phyloP scores from a whole-genome alignment of 2,113 vertebrate species.

The Ariopsis seemanni region DNA sequence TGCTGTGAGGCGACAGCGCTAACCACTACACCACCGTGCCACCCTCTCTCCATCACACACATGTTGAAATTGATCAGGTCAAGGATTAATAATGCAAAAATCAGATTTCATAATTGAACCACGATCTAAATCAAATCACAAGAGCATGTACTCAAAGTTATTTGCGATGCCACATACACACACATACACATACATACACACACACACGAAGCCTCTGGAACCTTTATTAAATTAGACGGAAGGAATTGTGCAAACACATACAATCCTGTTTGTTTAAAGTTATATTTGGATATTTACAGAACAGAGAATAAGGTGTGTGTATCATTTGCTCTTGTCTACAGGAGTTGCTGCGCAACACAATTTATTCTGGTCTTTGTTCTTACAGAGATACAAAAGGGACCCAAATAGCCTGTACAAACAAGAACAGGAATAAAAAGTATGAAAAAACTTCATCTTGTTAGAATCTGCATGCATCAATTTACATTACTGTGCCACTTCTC shows the following conservation, averaged over 20 bases:
- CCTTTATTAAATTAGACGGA: not conserved
- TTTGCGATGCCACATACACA: not conserved
- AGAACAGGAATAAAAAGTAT: not conserved
- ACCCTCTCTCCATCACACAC: not conserved
- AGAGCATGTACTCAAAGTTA: not conserved
- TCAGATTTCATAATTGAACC: not conserved
- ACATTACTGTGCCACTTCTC: not conserved
- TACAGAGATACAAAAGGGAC: not conserved
- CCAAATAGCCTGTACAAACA: not conserved
- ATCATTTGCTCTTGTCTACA: not conserved
- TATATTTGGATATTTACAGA: conserved; percentile 19
- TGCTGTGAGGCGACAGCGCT: no score
- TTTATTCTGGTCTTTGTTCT: conserved; percentile 14
- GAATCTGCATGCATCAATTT: not conserved
- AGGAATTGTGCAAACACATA: conserved; percentile 1
- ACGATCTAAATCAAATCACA: not conserved
- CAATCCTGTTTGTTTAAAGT: not conserved
- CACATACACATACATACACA: not conserved
- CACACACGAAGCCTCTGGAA: not conserved
- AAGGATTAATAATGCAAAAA: not conserved
- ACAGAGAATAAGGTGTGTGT: not conserved
- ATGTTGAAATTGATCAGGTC: not conserved
- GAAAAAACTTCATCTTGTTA: not conserved
- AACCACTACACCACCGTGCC: no score
- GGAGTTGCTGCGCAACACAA: not conserved